Evolutionary conservation across 1,140 invertebrate species (phyloP), one percentile per base, ranked within the genome.

Genomic region (Drosophila parvula): DNA sequence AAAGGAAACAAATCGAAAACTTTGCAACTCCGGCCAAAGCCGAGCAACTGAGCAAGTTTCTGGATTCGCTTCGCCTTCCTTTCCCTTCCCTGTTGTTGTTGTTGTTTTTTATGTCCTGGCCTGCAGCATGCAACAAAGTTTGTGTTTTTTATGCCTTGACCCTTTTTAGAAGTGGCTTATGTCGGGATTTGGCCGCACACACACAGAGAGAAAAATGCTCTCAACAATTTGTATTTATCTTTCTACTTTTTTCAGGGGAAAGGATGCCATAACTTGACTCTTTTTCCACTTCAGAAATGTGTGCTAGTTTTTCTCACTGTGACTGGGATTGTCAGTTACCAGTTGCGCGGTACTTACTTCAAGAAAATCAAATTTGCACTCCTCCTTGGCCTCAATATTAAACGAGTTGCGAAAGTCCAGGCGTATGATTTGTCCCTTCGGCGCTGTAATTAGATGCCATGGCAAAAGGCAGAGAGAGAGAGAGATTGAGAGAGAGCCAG

Each of bases 361-460:
- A 41, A 98, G 92, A 92, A 94, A 97, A 92, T 98, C 97, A 92
- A 96, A 97, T 92, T 94, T 94, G 92, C 97, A 98, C 40, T 94
- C 94, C 14, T 94, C 92, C 34, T 95, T 95, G 27, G 94, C 93
- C 92, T 98, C 97, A 59, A 98, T 93, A 55, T 95, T 92, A 92
- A 98, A 98, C 61, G 94, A 93, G 90, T 97, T 96, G 45, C 96
- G 94, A 92, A 98, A 98, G 92, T 97, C 96, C 76, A 98, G 93
- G 68, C 94, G 94, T 45, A 98, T 94, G 34, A 95, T 92, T 93
- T 96, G 94, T 16, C 96, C 96, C 69, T 93, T 92, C 16, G 95
- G 95, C 61, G 97, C 97, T 97, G 94, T 57, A 95, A 95, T 90
- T 85, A 90, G 65, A 86, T 70, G 74, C 64, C 62, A 44, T 50